Conservation (phyloP, 2,113 vertebrate species). For the Dicrurus megarhynchus region DNA sequence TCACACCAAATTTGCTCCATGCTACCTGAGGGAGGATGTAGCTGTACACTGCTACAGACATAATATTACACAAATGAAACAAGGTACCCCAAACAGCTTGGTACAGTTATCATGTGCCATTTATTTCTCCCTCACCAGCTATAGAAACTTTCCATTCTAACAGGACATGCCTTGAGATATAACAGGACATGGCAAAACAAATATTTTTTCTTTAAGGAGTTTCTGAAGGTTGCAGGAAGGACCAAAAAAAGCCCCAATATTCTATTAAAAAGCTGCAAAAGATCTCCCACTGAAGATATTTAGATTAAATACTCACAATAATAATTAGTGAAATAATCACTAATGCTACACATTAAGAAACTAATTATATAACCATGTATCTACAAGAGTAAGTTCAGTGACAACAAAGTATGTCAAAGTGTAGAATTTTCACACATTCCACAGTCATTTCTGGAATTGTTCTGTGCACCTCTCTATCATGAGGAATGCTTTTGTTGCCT, state of each 20-base stretch:
- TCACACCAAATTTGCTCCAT: neutral
- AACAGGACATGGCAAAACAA: neutral
- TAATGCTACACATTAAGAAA: neutral
- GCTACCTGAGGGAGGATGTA: neutral
- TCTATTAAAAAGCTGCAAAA: neutral
- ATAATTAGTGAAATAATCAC: neutral
- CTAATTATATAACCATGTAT: neutral
- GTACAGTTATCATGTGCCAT: no score
- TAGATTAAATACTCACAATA: neutral
- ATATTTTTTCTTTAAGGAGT: neutral
- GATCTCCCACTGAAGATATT: neutral
- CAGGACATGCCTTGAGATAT: no score
- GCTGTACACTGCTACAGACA: accelerated
- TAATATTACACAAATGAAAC: neutral
- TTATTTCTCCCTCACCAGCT: neutral
- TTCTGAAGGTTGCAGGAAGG: neutral
- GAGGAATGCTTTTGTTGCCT: neutral
- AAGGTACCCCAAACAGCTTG: neutral
- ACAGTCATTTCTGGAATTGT: neutral
- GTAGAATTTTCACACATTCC: neutral
- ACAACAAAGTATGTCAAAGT: neutral
- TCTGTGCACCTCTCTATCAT: neutral
- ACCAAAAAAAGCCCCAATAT: neutral
- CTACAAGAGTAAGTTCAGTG: neutral
- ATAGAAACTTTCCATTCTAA: neutral